A percentile compares a stretch with the other conserved stretches of the same genome.
Evolutionary conservation across 2,888 invertebrate genomes (phyloP).

Genomic region (Leptarthrus brevirostris): DNA sequence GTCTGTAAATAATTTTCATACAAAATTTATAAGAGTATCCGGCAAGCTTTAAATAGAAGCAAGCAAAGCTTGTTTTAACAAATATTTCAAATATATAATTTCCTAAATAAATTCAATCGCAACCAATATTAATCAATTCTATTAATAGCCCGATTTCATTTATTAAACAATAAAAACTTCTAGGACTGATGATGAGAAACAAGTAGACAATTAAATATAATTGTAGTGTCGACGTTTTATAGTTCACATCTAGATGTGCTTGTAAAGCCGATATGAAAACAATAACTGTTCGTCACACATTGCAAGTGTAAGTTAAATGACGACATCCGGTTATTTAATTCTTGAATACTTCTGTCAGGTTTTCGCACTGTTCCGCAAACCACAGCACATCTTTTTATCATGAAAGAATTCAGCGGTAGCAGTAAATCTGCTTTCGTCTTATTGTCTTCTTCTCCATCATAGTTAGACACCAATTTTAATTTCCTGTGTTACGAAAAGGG

Average conservation of each 20-base stretch:
- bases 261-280: neutral
- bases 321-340: constrained; percentile 38
- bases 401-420: constrained; percentile 9
- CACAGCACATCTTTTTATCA: constrained; percentile 18
- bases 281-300: neutral
- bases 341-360: constrained; percentile 17
- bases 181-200: constrained; percentile 20
- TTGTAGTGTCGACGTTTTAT: neutral
- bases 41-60: too few relatives aligned
- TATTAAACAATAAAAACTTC: constrained; percentile 34
- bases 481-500: constrained; percentile 20
- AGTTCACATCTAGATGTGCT: neutral
- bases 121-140: neutral
- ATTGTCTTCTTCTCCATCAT: constrained; percentile 5
- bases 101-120: too few relatives aligned
- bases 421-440: constrained; percentile 21
- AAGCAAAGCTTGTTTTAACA: too few relatives aligned
- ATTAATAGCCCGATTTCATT: constrained; percentile 9
- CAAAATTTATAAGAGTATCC: too few relatives aligned
- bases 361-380: constrained; percentile 8
- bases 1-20: too few relatives aligned
- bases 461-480: constrained; percentile 7
- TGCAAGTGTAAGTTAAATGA: constrained; percentile 26
- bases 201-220: constrained; percentile 37
- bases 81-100: too few relatives aligned